Evolutionary conservation across 2,888 invertebrate species (phyloP).

Genomic region (Chaitophorus viminalis): DNA sequence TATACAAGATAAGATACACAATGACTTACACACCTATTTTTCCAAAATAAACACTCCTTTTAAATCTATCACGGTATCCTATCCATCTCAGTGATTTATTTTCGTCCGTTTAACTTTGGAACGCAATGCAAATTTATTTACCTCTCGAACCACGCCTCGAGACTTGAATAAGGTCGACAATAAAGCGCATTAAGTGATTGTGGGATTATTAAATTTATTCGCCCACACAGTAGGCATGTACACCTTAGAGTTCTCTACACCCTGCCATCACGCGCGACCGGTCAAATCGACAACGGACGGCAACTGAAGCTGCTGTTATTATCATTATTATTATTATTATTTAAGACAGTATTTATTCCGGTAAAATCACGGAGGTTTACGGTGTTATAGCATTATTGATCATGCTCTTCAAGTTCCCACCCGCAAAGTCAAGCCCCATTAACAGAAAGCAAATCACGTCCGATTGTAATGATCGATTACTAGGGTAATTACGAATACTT

Average conservation of each 20-base stretch:
- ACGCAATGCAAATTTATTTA: conserved; percentile 12
- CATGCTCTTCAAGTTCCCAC: background rate
- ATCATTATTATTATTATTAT: background rate
- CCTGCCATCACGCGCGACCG: background rate
- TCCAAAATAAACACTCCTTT: conserved; percentile 14
- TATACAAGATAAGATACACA: conserved; percentile 29
- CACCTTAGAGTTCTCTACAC: too few species aligned
- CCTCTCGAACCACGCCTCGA: background rate
- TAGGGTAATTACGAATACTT: too few species aligned
- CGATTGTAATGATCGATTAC: too few species aligned
- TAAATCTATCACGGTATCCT: conserved; percentile 21
- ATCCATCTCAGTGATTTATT: conserved; percentile 20
- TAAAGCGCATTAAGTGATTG: background rate
- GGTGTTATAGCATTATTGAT: background rate
- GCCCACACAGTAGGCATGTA: background rate
- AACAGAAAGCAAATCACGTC: background rate
- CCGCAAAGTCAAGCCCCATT: background rate
- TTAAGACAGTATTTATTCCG: background rate
- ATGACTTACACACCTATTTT: background rate
- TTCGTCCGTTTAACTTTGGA: background rate
- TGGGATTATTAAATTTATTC: conserved; percentile 25
- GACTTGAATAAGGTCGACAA: too few species aligned
- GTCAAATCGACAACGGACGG: background rate
- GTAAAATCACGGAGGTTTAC: background rate
- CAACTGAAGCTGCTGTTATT: too few species aligned